Conservation (phyloP, 2,113 vertebrate genomes). For the Chitala chitala region DNA sequence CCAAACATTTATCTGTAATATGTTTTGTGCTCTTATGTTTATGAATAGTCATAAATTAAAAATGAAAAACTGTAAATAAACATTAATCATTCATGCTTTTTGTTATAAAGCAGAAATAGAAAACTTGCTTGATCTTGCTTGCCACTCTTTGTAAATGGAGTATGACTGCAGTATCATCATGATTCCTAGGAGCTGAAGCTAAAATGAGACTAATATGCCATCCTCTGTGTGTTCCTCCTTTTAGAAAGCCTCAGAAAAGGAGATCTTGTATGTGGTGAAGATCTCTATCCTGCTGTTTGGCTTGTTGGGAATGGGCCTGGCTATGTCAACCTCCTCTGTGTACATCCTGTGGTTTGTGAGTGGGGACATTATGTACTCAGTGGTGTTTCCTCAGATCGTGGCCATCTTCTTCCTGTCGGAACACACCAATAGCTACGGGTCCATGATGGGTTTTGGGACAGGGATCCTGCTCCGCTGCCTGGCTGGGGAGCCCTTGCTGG, state of each 20-base stretch:
- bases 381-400: slow-evolving; percentile 65
- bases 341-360: slow-evolving; percentile 63
- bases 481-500: slow-evolving; percentile 29
- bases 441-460: slow-evolving; percentile 42
- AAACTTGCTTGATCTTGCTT: too few species aligned
- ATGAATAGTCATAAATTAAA: too few species aligned
- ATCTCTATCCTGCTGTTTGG: slow-evolving; percentile 59
- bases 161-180: background rate
- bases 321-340: slow-evolving; percentile 60
- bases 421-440: slow-evolving; percentile 56
- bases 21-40: too few species aligned
- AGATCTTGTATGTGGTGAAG: slow-evolving; percentile 62
- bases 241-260: slow-evolving; percentile 59
- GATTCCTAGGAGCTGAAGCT: background rate
- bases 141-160: background rate
- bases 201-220: too few species aligned
- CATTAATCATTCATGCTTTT: too few species aligned
- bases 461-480: slow-evolving; percentile 30
- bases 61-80: too few species aligned
- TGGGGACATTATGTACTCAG: slow-evolving; percentile 60
- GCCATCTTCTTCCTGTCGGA: slow-evolving; percentile 55
- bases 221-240: background rate
- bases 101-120: too few species aligned
- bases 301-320: slow-evolving; percentile 49
- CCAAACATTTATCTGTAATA: too few species aligned